These are phyloP conservation scores for Tuberolachnus salignus DNA, from an alignment of 2,888 invertebrate species.

Conservation along the genomic window DNA sequence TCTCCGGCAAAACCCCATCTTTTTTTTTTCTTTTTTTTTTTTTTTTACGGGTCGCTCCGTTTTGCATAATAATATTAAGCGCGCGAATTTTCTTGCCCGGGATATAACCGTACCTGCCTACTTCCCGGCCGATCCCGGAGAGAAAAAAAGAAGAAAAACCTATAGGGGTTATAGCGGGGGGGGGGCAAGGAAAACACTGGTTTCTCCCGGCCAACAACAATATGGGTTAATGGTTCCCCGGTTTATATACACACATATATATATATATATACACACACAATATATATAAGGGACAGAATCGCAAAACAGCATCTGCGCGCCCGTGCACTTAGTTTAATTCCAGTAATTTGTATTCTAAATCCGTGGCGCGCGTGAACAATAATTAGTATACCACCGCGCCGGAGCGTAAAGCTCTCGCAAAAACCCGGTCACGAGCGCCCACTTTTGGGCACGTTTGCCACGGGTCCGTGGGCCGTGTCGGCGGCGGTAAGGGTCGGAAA, in stretches of 20 bases:
- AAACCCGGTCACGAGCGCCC: slow-evolving; percentile 46
- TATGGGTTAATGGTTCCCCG: slow-evolving; percentile 49
- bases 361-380: slow-evolving; percentile 49
- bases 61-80: slow-evolving; percentile 39
- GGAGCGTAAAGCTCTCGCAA: slow-evolving; percentile 15
- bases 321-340: slow-evolving; percentile 54
- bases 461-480: background rate
- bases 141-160: background rate
- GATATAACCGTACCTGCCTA: background rate
- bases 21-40: too few relatives aligned
- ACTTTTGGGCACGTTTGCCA: slow-evolving; percentile 12
- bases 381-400: slow-evolving; percentile 27
- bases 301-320: slow-evolving; percentile 50
- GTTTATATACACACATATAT: too few relatives aligned
- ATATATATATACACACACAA: too few relatives aligned
- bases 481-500: background rate
- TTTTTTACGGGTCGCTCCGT: slow-evolving; percentile 4
- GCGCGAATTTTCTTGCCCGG: slow-evolving; percentile 22
- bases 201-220: slow-evolving; percentile 42
- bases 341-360: slow-evolving; percentile 54
- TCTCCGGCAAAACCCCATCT: background rate
- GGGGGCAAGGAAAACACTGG: slow-evolving; percentile 22
- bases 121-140: background rate
- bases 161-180: too few relatives aligned
- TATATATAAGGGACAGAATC: slow-evolving; percentile 29